Evolutionary conservation across 2,797 vertebrate species (phyloP), one percentile per base, ranked within the genome.

Genomic region (Poeciliopsis presidionis): DNA sequence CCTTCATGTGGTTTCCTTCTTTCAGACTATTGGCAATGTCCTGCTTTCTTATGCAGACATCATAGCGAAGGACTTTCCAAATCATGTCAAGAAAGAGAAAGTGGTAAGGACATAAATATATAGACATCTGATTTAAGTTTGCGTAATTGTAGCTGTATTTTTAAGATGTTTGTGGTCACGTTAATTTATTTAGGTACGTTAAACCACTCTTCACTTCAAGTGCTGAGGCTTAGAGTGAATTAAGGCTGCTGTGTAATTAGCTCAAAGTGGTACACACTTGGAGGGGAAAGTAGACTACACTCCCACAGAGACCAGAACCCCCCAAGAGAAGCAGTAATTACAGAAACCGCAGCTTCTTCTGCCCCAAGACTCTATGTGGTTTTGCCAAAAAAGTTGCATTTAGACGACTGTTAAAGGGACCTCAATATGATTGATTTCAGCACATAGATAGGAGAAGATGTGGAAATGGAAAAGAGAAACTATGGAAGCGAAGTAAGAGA

Each of bases 31-130:
- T 76, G 97, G 98, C 75, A 99, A 98, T 0, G 97, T 99, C 76
- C 95, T 99, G 25, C 95, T 99, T 57, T 97, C 98, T 70, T 99
- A 99, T 0, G 97, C 98, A 0, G 97, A 99, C 91, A 99, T 99
- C 86, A 97, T 99, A 81, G 95, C 96, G 73, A 99, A 98, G 91
- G 97, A 98, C 86, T 99, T 98, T 2, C 96, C 96, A 72, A 97
- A 95, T 0, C 97, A 99, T 84, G 98, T 98, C 90, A 97, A 97
- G 87, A 99, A 99, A 93, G 98, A 99, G 94, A 99, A 98, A 92
- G 98, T 99, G 95, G 96, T 96, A 86, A 20, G n/a, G 25, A 1
- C 2, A 22, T 61, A 0, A 69, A 46, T 45, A 72, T 51, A 16
- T 30, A 28, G 46, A 57, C 0, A 14, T 69, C 74, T 70, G 51